phyloP scores from a whole-genome alignment of 2,797 vertebrate genomes.

The Channa striata region DNA sequence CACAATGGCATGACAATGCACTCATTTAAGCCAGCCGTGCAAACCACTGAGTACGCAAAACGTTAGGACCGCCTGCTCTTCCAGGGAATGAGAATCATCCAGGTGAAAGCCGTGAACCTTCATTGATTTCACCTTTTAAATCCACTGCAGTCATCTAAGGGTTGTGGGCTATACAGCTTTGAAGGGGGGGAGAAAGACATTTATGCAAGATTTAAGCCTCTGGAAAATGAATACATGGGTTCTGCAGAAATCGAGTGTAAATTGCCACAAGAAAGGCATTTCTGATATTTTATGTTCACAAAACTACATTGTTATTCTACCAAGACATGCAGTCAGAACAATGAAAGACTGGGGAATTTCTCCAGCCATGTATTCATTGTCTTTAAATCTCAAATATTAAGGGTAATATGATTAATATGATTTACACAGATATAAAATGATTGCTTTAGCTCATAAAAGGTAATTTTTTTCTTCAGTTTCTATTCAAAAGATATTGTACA shows the following conservation, averaged over 20 bases:
- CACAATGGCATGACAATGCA: slow-evolving; percentile 11
- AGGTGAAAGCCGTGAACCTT: slow-evolving; percentile 26
- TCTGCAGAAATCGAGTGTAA: slow-evolving; percentile 31
- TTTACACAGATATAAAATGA: not conserved
- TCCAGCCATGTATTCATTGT: slow-evolving; percentile 15
- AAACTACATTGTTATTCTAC: slow-evolving; percentile 21
- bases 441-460: slow-evolving; percentile 1
- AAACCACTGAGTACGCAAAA: slow-evolving; percentile 37
- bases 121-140: slow-evolving; percentile 58
- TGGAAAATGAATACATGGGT: slow-evolving; percentile 37
- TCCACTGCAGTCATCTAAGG: slow-evolving; percentile 36
- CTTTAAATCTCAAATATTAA: not conserved
- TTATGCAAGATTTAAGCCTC: slow-evolving; percentile 37
- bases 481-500: not conserved
- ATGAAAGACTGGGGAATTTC: not conserved
- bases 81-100: slow-evolving; percentile 34
- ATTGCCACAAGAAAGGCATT: slow-evolving; percentile 11
- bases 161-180: slow-evolving; percentile 32
- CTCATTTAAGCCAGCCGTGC: slow-evolving; percentile 24
- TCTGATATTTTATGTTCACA: slow-evolving; percentile 18
- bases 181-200: slow-evolving; percentile 19
- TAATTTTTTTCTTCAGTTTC: slow-evolving; percentile 21
- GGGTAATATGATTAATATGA: not conserved
- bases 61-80: slow-evolving; percentile 8
- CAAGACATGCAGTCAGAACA: not conserved